phyloP scores from a whole-genome alignment of 2,888 invertebrate genomes.

The Hirudinaria manillensis region DNA sequence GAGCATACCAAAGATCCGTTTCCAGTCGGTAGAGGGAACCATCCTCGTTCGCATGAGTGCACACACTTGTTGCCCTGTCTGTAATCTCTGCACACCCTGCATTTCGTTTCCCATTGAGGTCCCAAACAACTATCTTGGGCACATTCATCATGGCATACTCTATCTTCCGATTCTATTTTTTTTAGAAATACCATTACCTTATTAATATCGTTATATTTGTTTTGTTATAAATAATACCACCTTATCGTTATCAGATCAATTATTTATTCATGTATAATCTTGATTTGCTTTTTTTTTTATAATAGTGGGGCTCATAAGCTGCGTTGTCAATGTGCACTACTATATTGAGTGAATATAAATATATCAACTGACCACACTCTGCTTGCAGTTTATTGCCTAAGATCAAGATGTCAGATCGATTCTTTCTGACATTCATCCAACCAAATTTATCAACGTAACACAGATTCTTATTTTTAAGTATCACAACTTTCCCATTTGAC shows the following conservation, averaged over 20 bases:
- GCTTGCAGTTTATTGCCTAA: background rate
- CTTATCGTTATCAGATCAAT: too few relatives aligned
- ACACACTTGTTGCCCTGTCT: slow-evolving; percentile 15
- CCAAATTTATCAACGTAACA: background rate
- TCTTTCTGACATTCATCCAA: background rate
- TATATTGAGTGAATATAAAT: background rate
- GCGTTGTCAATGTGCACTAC: too few relatives aligned
- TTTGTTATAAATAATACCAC: too few relatives aligned
- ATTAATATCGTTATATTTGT: background rate
- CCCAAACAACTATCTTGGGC: background rate
- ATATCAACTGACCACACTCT: slow-evolving; percentile 21
- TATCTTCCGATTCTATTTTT: slow-evolving; percentile 15
- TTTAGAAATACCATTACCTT: background rate
- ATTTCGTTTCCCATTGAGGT: background rate
- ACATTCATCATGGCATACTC: slow-evolving; percentile 11
- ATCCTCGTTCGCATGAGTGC: background rate
- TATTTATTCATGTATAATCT: too few relatives aligned
- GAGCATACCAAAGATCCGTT: background rate
- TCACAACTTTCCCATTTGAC: background rate
- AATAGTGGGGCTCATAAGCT: too few relatives aligned
- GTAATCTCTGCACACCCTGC: background rate
- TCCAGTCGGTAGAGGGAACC: background rate
- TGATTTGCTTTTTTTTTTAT: too few relatives aligned
- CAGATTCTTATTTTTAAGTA: background rate
- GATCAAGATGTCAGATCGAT: background rate